Evolutionary conservation across 2,797 vertebrate genomes (phyloP).

Genomic region (Manis pentadactyla): DNA sequence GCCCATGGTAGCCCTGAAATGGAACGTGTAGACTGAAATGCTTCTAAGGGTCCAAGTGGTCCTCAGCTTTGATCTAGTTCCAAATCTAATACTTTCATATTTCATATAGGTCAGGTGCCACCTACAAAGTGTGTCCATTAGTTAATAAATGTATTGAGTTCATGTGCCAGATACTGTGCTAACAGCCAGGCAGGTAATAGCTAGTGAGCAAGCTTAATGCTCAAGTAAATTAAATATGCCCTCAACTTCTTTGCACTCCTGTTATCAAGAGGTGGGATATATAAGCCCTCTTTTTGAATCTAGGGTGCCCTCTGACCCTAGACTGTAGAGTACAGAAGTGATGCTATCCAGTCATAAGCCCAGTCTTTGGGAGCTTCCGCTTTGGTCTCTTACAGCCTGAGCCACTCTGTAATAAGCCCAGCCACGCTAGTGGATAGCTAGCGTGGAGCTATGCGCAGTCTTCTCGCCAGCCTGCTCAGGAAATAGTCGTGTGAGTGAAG

Average conservation of each 20-base stretch:
- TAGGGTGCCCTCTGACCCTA: not conserved
- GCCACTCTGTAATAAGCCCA: not conserved
- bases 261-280: not conserved
- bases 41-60: slow-evolving; percentile 37
- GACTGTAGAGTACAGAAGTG: not conserved
- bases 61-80: not conserved
- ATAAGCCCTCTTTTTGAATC: not conserved
- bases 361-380: not conserved
- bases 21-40: not conserved
- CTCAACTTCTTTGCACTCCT: not conserved
- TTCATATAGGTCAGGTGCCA: slow-evolving; percentile 11
- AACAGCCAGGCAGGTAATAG: not conserved
- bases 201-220: not conserved
- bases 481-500: not conserved
- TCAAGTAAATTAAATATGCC: slow-evolving; percentile 7
- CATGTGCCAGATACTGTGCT: not conserved
- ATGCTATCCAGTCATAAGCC: not conserved
- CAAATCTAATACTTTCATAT: slow-evolving; percentile 19
- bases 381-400: not conserved
- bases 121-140: not conserved
- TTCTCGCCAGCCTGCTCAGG: not conserved
- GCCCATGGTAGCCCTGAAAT: not conserved
- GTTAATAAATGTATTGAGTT: slow-evolving; percentile 20
- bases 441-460: not conserved
- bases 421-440: not conserved